Base-by-base conservation (phyloP, 1,140 invertebrate genomes). In the Grapholita molesta region DNA sequence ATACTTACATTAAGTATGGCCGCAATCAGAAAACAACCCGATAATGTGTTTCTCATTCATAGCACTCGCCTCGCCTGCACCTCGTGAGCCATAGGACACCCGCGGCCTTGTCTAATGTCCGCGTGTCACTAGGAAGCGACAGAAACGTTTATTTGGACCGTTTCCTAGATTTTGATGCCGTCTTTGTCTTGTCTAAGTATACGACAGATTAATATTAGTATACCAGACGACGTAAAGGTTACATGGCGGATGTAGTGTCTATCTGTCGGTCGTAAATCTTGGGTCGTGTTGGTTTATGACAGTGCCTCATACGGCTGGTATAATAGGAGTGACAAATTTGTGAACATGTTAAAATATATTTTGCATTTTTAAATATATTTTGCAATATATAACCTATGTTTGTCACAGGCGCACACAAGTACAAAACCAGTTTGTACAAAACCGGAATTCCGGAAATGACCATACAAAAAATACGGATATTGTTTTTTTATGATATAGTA, bases 101-200 rank as follows among this genome's bases (percentile, higher is more conserved):
- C 5, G 15, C 55, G 25, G 24, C 55, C 55, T 61, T 61, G 55
- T 61, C 55, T 7, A 21, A 48, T 61, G 25, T 28, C 25, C n/a
- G 55, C 23, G n/a, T 61, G 55, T 30, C 55, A 61, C 55, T 15
- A 61, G 55, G 55, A 61, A 61, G 55, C 24, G 55, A 61, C 55
- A 28, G 42, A 61, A 61, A 61, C 55, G 55, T 15, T 48, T 48
- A 61, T 61, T 61, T 61, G 55, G 55, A 61, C 55, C 55, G 25
- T 61, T 61, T 61, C 55, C 55, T 61, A 61, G 0, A 61, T 61
- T 61, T 24, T 30, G n/a, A 61, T 61, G 18, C 42, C 15, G n/a
- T 30, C 55, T 61, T 61, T 61, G 25, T 61, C 6, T 11, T 61
- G 42, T 48, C 42, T 61, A 30, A 28, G 25, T 28, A 28, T 61